phyloP scores from a whole-genome alignment of 2,888 invertebrate species.

The Cantharis rustica region DNA sequence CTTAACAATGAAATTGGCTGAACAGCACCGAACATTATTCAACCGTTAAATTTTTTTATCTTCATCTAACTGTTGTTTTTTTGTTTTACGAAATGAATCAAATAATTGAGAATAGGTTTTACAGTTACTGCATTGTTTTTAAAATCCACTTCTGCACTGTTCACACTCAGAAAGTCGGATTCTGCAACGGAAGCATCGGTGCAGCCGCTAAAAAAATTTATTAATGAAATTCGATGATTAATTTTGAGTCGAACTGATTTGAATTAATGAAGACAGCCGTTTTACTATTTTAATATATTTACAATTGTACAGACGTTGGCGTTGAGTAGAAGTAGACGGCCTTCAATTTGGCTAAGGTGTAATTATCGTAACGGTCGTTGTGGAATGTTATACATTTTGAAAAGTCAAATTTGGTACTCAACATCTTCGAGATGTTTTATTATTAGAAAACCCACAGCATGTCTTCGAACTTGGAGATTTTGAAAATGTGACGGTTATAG shows the following conservation, averaged over 20 bases:
- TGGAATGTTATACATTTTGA: slow-evolving; percentile 33
- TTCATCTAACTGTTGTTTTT: not conserved
- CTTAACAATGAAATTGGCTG: not conserved
- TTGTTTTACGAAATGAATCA: not conserved
- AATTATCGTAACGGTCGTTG: slow-evolving; percentile 37
- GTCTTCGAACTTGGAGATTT: not conserved
- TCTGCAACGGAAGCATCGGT: not conserved
- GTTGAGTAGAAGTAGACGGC: slow-evolving; percentile 27
- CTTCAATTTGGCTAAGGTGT: slow-evolving; percentile 35
- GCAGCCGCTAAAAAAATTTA: not conserved
- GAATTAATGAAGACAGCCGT: not conserved
- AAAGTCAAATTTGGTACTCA: not conserved
- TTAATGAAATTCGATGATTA: too few relatives aligned
- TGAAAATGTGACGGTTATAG: not conserved
- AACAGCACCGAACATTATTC: not conserved
- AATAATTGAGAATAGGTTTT: not conserved
- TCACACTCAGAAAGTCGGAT: not conserved
- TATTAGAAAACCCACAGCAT: not conserved
- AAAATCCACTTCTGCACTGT: not conserved
- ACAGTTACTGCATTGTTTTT: not conserved
- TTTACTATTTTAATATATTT: not conserved
- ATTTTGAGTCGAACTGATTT: not conserved
- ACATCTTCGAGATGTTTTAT: not conserved
- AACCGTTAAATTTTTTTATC: not conserved
- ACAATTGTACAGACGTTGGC: not conserved